A percentile compares a stretch with the other conserved stretches of the same genome.
Evolutionary conservation across 2,797 vertebrate species (phyloP).

Genomic region (Gallinago solitaria): DNA sequence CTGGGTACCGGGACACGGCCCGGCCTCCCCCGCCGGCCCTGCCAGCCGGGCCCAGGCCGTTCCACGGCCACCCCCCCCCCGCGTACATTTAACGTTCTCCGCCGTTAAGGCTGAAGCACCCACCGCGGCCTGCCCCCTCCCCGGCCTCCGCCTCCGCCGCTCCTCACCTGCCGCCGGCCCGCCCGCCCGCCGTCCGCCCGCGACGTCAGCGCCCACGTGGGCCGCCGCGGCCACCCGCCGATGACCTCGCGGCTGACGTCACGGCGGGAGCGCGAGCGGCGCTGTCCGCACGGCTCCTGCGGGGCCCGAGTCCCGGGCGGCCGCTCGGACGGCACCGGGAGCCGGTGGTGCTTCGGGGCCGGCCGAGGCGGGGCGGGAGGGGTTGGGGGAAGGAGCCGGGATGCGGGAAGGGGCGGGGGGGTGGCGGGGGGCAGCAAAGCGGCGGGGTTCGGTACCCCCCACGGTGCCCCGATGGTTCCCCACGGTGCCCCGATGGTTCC

Average conservation of each 20-base stretch:
- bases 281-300: no score
- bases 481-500: no score
- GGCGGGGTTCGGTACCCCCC: no score
- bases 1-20: not conserved
- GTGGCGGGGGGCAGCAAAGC: no score
- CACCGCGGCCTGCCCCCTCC: not conserved
- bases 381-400: not conserved
- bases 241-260: not conserved
- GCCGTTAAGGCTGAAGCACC: not conserved
- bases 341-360: not conserved
- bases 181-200: not conserved
- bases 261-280: not conserved
- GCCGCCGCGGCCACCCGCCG: not conserved
- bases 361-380: no score
- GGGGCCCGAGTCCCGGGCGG: fast-evolving
- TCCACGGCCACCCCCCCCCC: not conserved
- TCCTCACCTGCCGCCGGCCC: conserved; percentile 22
- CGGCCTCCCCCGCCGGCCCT: not conserved
- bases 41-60: fast-evolving
- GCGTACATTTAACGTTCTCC: fast-evolving
- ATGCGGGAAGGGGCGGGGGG: not conserved
- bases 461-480: not conserved
- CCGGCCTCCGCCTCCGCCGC: not conserved
- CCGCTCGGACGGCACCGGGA: not conserved
- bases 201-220: conserved; percentile 62